phyloP scores from a whole-genome alignment of 2,888 invertebrate species.

The Sesamia inferens region DNA sequence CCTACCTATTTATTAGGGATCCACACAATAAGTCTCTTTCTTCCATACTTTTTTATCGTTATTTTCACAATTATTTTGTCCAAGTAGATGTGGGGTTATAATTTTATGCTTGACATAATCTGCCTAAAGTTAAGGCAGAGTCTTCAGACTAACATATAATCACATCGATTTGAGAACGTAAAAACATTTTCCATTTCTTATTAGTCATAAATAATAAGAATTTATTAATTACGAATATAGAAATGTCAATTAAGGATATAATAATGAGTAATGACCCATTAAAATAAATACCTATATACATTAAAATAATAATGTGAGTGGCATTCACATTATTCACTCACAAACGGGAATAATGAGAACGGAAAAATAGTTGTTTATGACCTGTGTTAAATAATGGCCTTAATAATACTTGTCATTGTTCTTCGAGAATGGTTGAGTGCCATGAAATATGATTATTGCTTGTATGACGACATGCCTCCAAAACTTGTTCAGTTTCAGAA shows the following conservation, averaged over 20 bases:
- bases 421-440: background rate
- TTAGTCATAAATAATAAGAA: background rate
- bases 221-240: constrained; percentile 11
- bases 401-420: background rate
- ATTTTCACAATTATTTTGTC: background rate
- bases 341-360: background rate
- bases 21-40: too few relatives aligned
- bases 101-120: background rate
- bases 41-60: too few relatives aligned
- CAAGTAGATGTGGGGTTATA: background rate
- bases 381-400: background rate
- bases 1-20: background rate
- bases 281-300: constrained; percentile 5
- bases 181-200: constrained; percentile 3
- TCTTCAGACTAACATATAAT: background rate
- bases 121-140: too few relatives aligned
- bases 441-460: background rate
- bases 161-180: too few relatives aligned
- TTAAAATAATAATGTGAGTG: too few relatives aligned
- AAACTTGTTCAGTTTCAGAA: too few relatives aligned
- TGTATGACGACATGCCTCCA: background rate
- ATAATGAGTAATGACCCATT: constrained; percentile 19
- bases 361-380: background rate
- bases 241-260: constrained; percentile 21
- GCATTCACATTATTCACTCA: too few relatives aligned